Conservation (phyloP, 2,797 vertebrate species). For the Intellagama lesueurii region DNA sequence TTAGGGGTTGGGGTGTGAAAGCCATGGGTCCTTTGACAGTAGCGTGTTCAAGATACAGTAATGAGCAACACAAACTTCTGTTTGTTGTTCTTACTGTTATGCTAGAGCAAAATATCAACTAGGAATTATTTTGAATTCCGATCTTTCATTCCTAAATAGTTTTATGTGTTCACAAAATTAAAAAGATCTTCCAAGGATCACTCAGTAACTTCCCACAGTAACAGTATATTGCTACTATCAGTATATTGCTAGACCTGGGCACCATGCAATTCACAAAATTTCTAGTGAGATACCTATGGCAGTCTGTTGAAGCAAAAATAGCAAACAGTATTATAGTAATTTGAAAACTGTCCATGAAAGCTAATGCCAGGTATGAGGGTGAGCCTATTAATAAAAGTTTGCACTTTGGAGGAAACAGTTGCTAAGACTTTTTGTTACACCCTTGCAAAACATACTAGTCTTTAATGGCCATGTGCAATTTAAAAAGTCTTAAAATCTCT, state of each 20-base stretch:
- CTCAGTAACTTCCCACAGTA: neutral
- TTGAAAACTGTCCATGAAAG: no score
- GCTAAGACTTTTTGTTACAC: no score
- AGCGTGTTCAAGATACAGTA: neutral
- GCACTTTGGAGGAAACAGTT: no score
- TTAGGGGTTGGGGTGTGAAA: neutral
- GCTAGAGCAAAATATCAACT: neutral
- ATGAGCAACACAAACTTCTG: neutral
- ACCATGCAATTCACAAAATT: neutral
- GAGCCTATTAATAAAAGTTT: no score
- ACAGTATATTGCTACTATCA: no score
- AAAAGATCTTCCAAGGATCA: neutral
- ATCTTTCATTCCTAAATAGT: neutral
- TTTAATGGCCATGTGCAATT: no score
- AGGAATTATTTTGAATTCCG: neutral
- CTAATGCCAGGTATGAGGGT: no score
- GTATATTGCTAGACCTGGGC: neutral
- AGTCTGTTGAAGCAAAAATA: no score
- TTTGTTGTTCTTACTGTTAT: neutral
- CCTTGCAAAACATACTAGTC: no score
- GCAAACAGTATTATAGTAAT: no score
- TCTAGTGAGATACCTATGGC: neutral
- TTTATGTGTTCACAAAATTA: neutral
- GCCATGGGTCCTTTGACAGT: neutral
- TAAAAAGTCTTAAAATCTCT: no score